A percentile compares a stretch with the other conserved stretches of the same genome.
phyloP scores from a whole-genome alignment of 2,888 invertebrate species.

The Microchrysa polita region DNA sequence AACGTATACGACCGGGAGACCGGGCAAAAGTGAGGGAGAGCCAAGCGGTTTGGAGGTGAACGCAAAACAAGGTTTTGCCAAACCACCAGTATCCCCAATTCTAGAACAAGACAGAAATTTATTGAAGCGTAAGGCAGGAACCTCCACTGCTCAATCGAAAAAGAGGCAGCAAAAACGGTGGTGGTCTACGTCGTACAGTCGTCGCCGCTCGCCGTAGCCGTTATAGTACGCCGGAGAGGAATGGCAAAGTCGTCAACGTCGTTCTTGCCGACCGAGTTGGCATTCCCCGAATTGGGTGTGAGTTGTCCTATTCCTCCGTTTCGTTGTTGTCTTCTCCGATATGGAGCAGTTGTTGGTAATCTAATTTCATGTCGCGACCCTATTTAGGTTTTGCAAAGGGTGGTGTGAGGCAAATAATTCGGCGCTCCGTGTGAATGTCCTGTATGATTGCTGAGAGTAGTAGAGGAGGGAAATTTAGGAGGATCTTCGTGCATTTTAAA shows the following conservation, averaged over 20 bases:
- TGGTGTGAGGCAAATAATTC: no score
- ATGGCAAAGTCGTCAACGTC: constrained; percentile 39
- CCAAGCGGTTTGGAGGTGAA: constrained; percentile 1
- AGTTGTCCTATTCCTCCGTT: not conserved
- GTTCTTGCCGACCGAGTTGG: constrained; percentile 41
- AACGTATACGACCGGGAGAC: not conserved
- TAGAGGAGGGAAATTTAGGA: no score
- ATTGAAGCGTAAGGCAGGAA: constrained; percentile 44
- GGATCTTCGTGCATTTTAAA: no score
- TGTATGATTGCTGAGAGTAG: no score
- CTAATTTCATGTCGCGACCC: not conserved
- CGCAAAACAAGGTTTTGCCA: constrained; percentile 42
- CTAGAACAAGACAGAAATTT: constrained; percentile 43
- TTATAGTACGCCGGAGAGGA: constrained; percentile 28
- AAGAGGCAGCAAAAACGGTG: constrained; percentile 43
- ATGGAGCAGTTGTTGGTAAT: constrained; percentile 23
- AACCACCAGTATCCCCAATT: constrained; percentile 40
- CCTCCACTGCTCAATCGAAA: constrained; percentile 43
- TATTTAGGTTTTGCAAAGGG: no score
- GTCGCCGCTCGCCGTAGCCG: not conserved
- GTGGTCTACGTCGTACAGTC: not conserved
- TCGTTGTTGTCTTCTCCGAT: constrained; percentile 24
- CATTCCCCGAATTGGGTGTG: constrained; percentile 10
- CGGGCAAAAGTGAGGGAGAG: not conserved
- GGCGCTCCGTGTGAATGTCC: no score